Evolutionary conservation across 2,888 invertebrate species (phyloP), one percentile per base, ranked within the genome.

Genomic region (Trimorus sp.): DNA sequence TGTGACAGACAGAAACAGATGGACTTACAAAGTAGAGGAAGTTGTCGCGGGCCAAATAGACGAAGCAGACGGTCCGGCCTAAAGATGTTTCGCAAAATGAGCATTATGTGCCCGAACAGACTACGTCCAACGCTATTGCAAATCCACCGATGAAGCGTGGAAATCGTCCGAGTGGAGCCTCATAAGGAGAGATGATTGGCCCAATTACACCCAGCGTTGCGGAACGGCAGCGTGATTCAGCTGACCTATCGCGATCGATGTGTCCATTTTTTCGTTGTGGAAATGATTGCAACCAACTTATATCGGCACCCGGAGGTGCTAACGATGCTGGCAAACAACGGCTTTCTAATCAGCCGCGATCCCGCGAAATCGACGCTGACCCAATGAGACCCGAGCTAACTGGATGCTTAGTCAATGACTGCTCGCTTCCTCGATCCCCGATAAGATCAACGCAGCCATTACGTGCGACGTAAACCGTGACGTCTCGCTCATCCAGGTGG

Each of bases 181-280:
- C 84, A 88, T 86, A 84, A 88, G 87, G 87, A 87, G 83, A 87
- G 87, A 87, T 87, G 88, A 89, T 89, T 87, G 88, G 83, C 86
- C 88, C 88, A 89, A 90, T 90, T 90, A 90, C 85, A 83, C 80
- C 82, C 86, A 87, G 84, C 86, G 86, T 85, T 86, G 88, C 85
- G 87, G 88, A 89, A 89, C 89, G 89, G 87, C 85, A 88, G 87
- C 63, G 73, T 79, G 73, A 79, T 79, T 74, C 79, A 58, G 54
- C 54, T 7, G 66, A 37, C 49, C 56, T 60, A 74, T 74, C 82
- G 48, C 14, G 62, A 60, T 78, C 60, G 54, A 74, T 71, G 63
- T 79, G 45, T 6, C n/a, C 45, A n/a, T 12, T 45, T 45, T 45
- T 45, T 45, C 45, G 2, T 1, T 6, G n/a, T n/a, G n/a, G 45